Base-by-base conservation (phyloP, 2,888 invertebrate species). In the Amblyjoppa proteus region DNA sequence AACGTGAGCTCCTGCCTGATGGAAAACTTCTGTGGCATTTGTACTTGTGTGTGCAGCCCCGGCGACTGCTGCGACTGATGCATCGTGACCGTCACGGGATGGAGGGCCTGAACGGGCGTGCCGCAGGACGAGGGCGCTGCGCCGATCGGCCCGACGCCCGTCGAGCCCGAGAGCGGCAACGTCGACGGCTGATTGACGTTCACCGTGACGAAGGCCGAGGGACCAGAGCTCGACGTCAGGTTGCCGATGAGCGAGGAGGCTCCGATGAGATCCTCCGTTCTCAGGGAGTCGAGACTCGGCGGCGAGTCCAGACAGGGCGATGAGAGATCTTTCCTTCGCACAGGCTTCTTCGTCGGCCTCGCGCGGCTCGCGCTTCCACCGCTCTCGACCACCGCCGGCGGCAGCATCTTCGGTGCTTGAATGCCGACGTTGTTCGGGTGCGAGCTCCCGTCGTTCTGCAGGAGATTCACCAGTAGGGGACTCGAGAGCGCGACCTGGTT, bases 401-500 rank as follows among this genome's bases (percentile, higher is more conserved):
- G 93, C 75, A 92, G 89, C 93, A 94, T 93, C 83, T 94, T 94
- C 38, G 91, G 93, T 76, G 89, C 90, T 9, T 92, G 79, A 51
- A 90, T 88, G 31, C 89, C 89, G 56, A 91, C 92, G 79, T 92
- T 92, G 68, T 87, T 91, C 25, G 93, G 91, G 85, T 93, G 95
- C 86, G 95, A 91, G 56, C 92, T 91, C 70, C 95, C 97, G 92
- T 98, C 98, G 92, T 97, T 98, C 95, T 99, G 98, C 90, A 99
- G 95, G 89, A 99, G 95, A 94, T 99, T 99, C 49, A 99, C 99
- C 88, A 99, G 95, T 89, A 99, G 95, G 31, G 99, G 99, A 92
- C 98, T 98, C 88, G 96, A 98, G 94, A 97, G 96, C 81, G 97
- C 97, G 88, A 97, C 97, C 87, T 96, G 94, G 88, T 93, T 94